These are phyloP conservation scores for Tipula vernalis DNA, from an alignment of 2,888 invertebrate genomes.

Conservation along the genomic window DNA sequence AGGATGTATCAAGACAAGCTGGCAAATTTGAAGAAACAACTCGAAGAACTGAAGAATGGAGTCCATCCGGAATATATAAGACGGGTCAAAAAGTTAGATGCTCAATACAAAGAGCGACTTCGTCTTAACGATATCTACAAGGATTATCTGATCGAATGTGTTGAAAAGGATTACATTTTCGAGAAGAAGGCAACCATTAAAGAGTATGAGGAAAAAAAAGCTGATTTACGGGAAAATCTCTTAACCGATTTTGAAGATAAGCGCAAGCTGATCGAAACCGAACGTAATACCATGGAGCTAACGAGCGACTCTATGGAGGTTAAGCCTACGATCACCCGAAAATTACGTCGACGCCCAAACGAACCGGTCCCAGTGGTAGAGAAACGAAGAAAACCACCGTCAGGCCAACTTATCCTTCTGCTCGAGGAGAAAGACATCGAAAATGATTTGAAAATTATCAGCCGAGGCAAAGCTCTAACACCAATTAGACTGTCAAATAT, in stretches of 20 bases:
- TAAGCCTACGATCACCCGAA: slow-evolving; percentile 93
- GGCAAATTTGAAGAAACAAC: slow-evolving; percentile 73
- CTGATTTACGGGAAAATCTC: slow-evolving; percentile 75
- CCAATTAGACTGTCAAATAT: slow-evolving; percentile 31
- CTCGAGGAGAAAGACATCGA: slow-evolving; percentile 84
- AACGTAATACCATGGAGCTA: slow-evolving; percentile 77
- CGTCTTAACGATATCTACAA: slow-evolving; percentile 62
- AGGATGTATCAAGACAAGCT: slow-evolving; percentile 88
- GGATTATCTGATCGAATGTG: slow-evolving; percentile 73
- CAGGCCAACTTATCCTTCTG: slow-evolving; percentile 75
- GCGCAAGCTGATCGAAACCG: slow-evolving; percentile 75
- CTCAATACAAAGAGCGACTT: slow-evolving; percentile 67
- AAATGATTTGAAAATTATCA: slow-evolving; percentile 69
- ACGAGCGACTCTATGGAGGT: slow-evolving; percentile 81
- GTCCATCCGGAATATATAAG: slow-evolving; percentile 76
- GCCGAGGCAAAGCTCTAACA: slow-evolving; percentile 43
- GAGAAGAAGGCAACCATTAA: slow-evolving; percentile 83
- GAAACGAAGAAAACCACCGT: slow-evolving; percentile 73
- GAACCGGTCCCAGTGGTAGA: slow-evolving; percentile 82
- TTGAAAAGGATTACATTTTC: slow-evolving; percentile 73
- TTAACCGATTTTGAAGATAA: slow-evolving; percentile 89
- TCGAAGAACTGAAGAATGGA: slow-evolving; percentile 78
- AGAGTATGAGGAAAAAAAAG: slow-evolving; percentile 89
- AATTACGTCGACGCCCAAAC: slow-evolving; percentile 81
- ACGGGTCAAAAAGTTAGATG: slow-evolving; percentile 68